Evolutionary conservation across 2,797 vertebrate species (phyloP), one percentile per base, ranked within the genome.

Genomic region (Hoplostethus atlanticus): DNA sequence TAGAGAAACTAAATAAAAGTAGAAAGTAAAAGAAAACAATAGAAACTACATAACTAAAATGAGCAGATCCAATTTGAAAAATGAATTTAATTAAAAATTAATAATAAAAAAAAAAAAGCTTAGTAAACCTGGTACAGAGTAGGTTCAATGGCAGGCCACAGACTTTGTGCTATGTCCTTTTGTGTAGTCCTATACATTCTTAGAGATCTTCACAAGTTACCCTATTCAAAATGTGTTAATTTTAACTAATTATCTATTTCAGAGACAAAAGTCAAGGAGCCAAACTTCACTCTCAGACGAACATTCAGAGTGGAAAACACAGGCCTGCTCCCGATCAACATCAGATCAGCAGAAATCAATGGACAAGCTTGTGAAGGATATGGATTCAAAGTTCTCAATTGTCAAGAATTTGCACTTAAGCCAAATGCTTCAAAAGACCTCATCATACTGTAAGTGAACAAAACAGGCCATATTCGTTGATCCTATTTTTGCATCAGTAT

Each of bases 351-450:
- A 75, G 96, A 98, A 92, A 97, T 99, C 92, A 98, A 97, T 77
- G 98, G 97, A 25, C 97, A 96, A 53, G 75, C 91, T 0, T 99
- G 98, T 79, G 97, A 99, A 92, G 98, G 98, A 87, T 99, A 97
- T 46, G 98, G 98, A 92, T 99, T 99, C 93, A 99, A 98, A 95
- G 94, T 99, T 90, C 93, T 98, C 91, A 98, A 96, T 89, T 99
- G 98, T 94, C 96, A 98, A 65, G 97, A 97, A 86, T 98, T 99
- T 95, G 84, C 94, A 93, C 96, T 99, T 74, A 95, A 95, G 87
- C 96, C 97, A 91, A 98, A 98, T 77, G 83, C 96, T 84, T 98
- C 97, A 55, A 98, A 96, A 95, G 98, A 99, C 89, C 96, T 99
- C 84, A 81, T 97, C 86, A 96, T 99, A 94, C 86, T 98, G 98